These are phyloP conservation scores for Ochropacha duplaris DNA, from an alignment of 2,888 invertebrate genomes.

Conservation along the genomic window DNA sequence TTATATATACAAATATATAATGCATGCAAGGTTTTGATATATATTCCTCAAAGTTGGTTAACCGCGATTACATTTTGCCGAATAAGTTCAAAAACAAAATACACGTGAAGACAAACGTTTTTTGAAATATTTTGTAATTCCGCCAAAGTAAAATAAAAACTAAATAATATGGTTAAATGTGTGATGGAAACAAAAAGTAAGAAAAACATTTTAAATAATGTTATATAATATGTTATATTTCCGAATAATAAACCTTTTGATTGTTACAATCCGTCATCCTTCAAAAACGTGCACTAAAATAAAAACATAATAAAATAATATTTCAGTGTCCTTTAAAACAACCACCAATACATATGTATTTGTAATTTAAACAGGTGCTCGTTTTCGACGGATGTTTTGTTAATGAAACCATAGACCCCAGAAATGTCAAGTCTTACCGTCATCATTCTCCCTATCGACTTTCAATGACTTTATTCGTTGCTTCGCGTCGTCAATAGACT, in stretches of 20 bases:
- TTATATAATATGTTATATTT: background rate
- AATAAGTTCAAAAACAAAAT: background rate
- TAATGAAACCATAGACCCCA: slow-evolving; percentile 11
- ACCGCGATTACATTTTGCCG: slow-evolving; percentile 4
- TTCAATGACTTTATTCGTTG: slow-evolving; percentile 74
- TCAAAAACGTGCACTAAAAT: too few species aligned
- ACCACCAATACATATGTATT: background rate
- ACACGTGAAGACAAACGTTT: background rate
- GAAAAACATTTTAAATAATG: slow-evolving; percentile 2
- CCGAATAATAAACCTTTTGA: slow-evolving; percentile 11
- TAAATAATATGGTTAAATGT: slow-evolving; percentile 46
- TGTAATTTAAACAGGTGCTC: background rate
- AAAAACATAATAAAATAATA: background rate
- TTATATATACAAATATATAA: slow-evolving; percentile 25
- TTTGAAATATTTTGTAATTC: background rate
- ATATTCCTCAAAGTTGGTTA: slow-evolving; percentile 76
- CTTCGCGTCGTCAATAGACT: slow-evolving; percentile 74
- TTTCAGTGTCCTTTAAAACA: background rate
- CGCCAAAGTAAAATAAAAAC: slow-evolving; percentile 22
- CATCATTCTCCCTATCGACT: slow-evolving; percentile 75
- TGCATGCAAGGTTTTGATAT: slow-evolving; percentile 45
- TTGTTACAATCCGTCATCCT: background rate
- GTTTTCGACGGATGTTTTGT: background rate
- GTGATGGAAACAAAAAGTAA: slow-evolving; percentile 24
- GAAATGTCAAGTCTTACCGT: slow-evolving; percentile 61